Conservation (phyloP, 2,113 vertebrate species). For the Trematocara marginatum region DNA sequence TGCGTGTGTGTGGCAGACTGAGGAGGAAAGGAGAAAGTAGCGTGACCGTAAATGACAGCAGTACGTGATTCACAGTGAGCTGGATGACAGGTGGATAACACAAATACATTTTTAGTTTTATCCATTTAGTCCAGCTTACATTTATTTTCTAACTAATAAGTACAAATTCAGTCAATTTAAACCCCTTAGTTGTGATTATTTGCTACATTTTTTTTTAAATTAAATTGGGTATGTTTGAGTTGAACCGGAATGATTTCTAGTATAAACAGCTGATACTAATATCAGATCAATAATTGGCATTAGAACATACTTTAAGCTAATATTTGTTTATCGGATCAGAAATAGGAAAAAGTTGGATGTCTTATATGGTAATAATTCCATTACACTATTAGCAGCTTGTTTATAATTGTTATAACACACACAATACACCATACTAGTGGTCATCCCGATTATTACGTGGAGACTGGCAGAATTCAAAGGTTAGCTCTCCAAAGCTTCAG, state of each 20-base stretch:
- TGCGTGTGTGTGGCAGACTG: not conserved
- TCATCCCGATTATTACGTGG: not conserved
- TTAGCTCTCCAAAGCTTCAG: not conserved
- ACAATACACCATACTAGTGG: not conserved
- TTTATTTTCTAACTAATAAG: not conserved
- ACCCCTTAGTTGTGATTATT: not conserved
- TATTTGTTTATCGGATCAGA: accelerated
- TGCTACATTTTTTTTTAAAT: not conserved
- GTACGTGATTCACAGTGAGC: not conserved
- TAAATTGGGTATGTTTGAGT: not conserved
- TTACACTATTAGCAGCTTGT: not conserved
- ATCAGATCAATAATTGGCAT: not conserved
- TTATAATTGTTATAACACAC: not conserved
- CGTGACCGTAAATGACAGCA: not conserved
- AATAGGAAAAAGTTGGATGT: not conserved
- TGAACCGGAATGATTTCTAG: accelerated
- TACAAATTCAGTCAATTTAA: not conserved
- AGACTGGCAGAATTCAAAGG: not conserved
- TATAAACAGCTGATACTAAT: not conserved
- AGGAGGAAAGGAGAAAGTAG: not conserved
- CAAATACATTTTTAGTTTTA: not conserved
- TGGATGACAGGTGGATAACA: not conserved
- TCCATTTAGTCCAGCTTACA: not conserved
- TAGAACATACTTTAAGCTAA: not conserved
- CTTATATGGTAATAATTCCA: not conserved